Conservation (phyloP, 1,140 invertebrate genomes). For the Aradophagus sp. region DNA sequence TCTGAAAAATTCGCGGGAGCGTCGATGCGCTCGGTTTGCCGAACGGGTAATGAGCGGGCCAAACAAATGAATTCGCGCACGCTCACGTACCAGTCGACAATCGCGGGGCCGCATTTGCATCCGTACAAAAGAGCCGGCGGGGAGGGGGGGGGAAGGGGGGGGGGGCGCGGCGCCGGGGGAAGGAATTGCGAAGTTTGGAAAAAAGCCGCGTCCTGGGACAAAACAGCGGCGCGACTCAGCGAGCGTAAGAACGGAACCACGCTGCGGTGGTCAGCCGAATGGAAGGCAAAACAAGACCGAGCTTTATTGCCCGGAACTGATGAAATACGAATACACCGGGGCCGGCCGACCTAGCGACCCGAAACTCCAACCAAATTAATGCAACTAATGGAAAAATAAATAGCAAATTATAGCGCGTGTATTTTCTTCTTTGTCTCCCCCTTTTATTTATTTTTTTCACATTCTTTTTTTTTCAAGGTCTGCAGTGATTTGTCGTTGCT, state of each 20-base stretch:
- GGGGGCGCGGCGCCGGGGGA: too few species aligned
- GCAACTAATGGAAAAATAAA: conserved; percentile 39
- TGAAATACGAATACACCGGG: conserved; percentile 61
- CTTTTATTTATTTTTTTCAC: too few species aligned
- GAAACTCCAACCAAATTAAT: conserved; percentile 42
- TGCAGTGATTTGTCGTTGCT: too few species aligned
- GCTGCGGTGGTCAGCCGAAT: conserved; percentile 61
- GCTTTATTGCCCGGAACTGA: conserved; percentile 69
- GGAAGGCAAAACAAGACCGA: conserved; percentile 66
- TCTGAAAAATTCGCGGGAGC: conserved; percentile 8
- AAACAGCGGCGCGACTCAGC: conserved; percentile 25
- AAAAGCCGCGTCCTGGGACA: conserved; percentile 10
- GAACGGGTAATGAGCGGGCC: conserved; percentile 18
- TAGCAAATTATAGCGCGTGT: too few species aligned
- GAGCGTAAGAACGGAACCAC: conserved; percentile 62
- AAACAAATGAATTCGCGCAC: conserved; percentile 10
- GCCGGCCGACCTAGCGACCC: conserved; percentile 33
- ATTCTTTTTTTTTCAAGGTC: too few species aligned
- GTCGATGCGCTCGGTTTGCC: conserved; percentile 12
- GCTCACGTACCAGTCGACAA: conserved; percentile 2
- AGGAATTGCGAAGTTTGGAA: too few species aligned
- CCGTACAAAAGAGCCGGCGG: conserved; percentile 10
- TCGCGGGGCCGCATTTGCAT: conserved; percentile 15
- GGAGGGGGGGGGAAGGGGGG: conserved; percentile 10
- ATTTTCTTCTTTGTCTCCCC: too few species aligned